Percentiles rank a stretch among this genome's conserved stretches.
Conservation (phyloP, 2,797 vertebrate species). For the Chaetodon trifasciatus region DNA sequence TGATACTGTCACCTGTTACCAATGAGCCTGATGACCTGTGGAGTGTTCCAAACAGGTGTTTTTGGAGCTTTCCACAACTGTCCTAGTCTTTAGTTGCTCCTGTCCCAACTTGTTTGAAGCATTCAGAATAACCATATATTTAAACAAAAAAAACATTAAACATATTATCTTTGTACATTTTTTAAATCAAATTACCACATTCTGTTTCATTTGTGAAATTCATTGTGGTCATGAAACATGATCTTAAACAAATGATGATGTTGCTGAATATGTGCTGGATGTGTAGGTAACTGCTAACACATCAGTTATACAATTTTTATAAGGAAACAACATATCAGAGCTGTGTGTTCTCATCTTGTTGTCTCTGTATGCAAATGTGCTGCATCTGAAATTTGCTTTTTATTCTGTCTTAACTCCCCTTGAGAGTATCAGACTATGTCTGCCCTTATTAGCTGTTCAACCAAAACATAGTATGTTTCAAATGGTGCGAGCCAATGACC, state of each 20-base stretch:
- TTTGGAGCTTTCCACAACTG: too few species aligned
- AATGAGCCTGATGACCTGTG: too few species aligned
- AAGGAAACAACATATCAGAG: not conserved
- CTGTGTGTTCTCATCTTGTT: not conserved
- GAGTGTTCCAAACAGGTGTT: too few species aligned
- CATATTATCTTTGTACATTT: too few species aligned
- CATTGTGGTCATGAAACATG: not conserved
- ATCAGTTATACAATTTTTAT: not conserved
- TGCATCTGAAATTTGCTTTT: not conserved
- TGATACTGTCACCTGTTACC: too few species aligned
- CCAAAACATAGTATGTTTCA: conserved; percentile 9
- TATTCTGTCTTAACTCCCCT: not conserved
- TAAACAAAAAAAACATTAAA: too few species aligned
- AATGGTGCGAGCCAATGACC: conserved; percentile 8
- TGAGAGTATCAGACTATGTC: not conserved
- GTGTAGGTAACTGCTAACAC: not conserved
- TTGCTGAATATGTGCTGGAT: not conserved
- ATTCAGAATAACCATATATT: too few species aligned
- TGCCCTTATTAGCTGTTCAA: conserved; percentile 1
- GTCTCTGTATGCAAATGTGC: not conserved
- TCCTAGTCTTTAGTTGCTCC: too few species aligned
- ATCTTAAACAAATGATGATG: not conserved
- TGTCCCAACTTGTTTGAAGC: too few species aligned
- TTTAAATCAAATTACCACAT: too few species aligned
- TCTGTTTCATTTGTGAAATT: too few species aligned